A percentile compares a stretch with the other conserved stretches of the same genome.
Conservation (phyloP, 2,888 invertebrate species). For the Ditula angustiorana region DNA sequence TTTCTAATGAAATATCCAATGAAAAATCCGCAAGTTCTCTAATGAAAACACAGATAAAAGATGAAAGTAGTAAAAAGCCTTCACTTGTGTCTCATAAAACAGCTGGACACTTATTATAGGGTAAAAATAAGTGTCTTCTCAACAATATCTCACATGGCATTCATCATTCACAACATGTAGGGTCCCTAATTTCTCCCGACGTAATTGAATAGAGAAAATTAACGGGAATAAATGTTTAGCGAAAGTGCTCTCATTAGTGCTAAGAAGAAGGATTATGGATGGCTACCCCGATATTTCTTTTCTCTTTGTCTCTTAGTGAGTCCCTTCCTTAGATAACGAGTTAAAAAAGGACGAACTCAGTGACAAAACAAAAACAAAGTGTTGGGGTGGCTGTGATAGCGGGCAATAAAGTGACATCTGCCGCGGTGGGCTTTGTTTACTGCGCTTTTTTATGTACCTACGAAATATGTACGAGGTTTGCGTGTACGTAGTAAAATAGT, state of each 20-base stretch:
- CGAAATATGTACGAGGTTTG: neutral
- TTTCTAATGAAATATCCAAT: no score
- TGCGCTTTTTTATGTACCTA: neutral
- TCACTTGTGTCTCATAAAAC: neutral
- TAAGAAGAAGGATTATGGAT: neutral
- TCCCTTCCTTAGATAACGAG: neutral
- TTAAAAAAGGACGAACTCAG: neutral
- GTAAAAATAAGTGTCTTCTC: neutral
- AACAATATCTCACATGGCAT: neutral
- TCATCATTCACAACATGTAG: slow-evolving; percentile 13
- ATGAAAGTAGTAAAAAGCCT: no score
- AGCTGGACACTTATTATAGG: neutral
- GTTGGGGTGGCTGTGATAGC: neutral
- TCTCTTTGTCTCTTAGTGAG: neutral
- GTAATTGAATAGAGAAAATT: slow-evolving; percentile 29
- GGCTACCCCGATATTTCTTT: neutral
- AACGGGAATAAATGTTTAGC: slow-evolving; percentile 22
- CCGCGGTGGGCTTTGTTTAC: slow-evolving; percentile 1
- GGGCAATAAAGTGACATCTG: slow-evolving; percentile 3
- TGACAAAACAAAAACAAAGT: neutral
- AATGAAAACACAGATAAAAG: no score
- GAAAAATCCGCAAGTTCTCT: no score
- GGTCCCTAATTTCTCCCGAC: slow-evolving; percentile 10
- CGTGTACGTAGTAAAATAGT: slow-evolving; percentile 2
- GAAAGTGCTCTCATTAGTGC: slow-evolving; percentile 34